These are phyloP conservation scores for Theropithecus gelada DNA, from an alignment of 2,113 vertebrate species.

Conservation along the genomic window DNA sequence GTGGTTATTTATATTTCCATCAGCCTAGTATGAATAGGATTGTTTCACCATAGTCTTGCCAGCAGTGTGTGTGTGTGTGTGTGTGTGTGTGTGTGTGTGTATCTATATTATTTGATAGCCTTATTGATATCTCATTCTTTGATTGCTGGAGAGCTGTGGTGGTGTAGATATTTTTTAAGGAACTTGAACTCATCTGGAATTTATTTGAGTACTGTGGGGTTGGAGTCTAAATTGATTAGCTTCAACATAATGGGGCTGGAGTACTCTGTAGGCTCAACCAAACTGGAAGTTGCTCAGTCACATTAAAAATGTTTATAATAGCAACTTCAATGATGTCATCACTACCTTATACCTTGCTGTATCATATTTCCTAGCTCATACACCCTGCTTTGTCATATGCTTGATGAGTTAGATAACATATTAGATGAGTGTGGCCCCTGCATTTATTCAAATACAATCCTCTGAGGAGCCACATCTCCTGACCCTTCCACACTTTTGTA, in stretches of 20 bases:
- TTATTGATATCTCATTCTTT: neutral
- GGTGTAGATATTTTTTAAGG: neutral
- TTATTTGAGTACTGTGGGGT: neutral
- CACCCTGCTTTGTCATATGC: neutral
- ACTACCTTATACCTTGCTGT: neutral
- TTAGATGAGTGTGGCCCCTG: neutral
- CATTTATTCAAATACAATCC: neutral
- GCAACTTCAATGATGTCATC: neutral
- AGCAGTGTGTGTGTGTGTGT: neutral
- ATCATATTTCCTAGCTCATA: neutral
- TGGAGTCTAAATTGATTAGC: neutral
- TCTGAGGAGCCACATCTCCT: neutral
- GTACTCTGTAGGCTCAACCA: neutral
- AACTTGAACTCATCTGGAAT: neutral
- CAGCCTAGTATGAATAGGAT: neutral
- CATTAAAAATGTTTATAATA: neutral
- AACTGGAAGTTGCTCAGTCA: neutral
- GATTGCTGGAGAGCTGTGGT: neutral
- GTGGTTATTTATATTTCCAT: neutral
- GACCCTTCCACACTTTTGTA: neutral
- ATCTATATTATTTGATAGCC: neutral
- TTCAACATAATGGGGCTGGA: neutral
- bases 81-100: neutral
- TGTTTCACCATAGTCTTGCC: neutral
- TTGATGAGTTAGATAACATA: neutral